phyloP scores from a whole-genome alignment of 2,888 invertebrate genomes.

The Plagodis pulveraria region DNA sequence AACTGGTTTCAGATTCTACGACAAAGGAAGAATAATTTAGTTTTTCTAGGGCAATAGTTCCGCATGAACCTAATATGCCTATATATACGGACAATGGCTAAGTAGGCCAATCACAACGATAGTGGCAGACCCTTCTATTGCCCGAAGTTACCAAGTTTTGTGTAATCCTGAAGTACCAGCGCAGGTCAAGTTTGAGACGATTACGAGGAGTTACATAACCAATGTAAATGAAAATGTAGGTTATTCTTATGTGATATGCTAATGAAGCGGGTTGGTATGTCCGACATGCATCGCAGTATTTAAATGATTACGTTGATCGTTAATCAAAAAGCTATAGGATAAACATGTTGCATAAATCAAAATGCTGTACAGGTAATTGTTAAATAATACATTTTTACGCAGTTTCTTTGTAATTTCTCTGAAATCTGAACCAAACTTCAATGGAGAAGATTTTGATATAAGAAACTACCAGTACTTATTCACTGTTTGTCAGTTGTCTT shows the following conservation, averaged over 20 bases:
- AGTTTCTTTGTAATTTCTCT: too few relatives aligned
- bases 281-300: conserved; percentile 16
- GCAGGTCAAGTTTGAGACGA: conserved; percentile 6
- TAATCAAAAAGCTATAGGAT: conserved; percentile 11
- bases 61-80: too few relatives aligned
- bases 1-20: too few relatives aligned
- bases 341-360: conserved; percentile 15
- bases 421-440: too few relatives aligned
- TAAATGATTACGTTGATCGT: conserved; percentile 18
- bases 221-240: conserved; percentile 8
- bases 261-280: conserved; percentile 20
- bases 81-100: too few relatives aligned
- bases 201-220: conserved; percentile 14
- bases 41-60: too few relatives aligned
- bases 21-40: too few relatives aligned
- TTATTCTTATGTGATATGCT: conserved; percentile 20
- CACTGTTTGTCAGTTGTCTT: neutral
- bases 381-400: too few relatives aligned
- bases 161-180: neutral
- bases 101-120: too few relatives aligned
- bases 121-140: too few relatives aligned
- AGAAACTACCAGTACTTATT: too few relatives aligned
- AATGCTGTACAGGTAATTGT: neutral
- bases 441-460: too few relatives aligned
- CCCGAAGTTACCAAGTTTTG: neutral